Evolutionary conservation across 1,140 invertebrate species (phyloP).

Genomic region (Temnothorax nylanderi): DNA sequence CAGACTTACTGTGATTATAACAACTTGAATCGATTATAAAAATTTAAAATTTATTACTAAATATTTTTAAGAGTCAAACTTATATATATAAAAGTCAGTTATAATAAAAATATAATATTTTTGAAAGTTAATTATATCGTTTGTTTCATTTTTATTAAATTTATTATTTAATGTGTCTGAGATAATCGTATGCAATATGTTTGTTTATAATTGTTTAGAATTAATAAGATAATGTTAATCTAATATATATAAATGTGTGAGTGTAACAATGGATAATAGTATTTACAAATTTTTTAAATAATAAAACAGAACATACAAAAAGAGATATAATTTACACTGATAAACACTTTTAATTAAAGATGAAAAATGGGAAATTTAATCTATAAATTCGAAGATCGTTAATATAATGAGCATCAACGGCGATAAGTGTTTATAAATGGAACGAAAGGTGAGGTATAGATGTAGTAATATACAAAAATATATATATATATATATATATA

Average conservation of each 20-base stretch:
- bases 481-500: too few species aligned
- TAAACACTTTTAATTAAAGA: neutral
- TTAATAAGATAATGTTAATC: too few species aligned
- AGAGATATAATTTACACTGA: neutral
- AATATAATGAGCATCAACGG: constrained; percentile 43
- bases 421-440: neutral
- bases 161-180: too few species aligned
- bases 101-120: neutral
- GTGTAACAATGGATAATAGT: neutral
- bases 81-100: neutral
- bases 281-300: neutral
- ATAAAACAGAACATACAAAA: neutral
- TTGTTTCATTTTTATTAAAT: neutral
- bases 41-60: neutral
- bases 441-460: neutral
- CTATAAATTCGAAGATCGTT: constrained; percentile 37
- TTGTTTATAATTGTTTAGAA: too few species aligned
- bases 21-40: neutral
- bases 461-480: too few species aligned
- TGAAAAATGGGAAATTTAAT: constrained; percentile 35
- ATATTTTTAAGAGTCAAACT: neutral
- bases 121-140: neutral
- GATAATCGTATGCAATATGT: too few species aligned
- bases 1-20: neutral
- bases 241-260: neutral